These are phyloP conservation scores for Neostethus bicornis DNA, from an alignment of 2,797 vertebrate species.

Conservation along the genomic window DNA sequence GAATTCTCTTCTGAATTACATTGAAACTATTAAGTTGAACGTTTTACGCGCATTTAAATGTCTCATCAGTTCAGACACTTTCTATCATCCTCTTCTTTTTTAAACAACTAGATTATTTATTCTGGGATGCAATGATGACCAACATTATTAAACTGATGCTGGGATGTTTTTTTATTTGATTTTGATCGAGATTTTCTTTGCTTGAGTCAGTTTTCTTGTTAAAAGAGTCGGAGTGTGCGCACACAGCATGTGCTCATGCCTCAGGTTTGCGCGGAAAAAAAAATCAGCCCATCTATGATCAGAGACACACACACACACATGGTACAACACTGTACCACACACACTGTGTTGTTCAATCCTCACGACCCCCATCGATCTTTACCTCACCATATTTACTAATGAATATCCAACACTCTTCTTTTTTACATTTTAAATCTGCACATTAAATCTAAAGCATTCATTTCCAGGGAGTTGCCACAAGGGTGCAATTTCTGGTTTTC, in stretches of 20 bases:
- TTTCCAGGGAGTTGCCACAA: neutral
- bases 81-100: constrained; percentile 16
- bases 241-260: constrained; percentile 59
- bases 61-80: constrained; percentile 33
- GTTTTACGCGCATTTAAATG: neutral
- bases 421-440: constrained; percentile 19
- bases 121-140: neutral
- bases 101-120: neutral
- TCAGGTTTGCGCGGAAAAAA: constrained; percentile 50
- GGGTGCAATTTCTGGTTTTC: constrained; percentile 5
- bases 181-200: constrained; percentile 14
- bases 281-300: constrained; percentile 37
- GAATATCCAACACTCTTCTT: constrained; percentile 12
- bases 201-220: constrained; percentile 48
- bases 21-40: constrained; percentile 33
- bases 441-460: constrained; percentile 27
- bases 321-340: neutral
- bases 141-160: neutral
- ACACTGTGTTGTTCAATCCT: constrained; percentile 20
- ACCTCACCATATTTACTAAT: constrained; percentile 27
- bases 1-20: constrained; percentile 4
- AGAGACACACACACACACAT: constrained; percentile 1
- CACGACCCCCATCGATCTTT: constrained; percentile 17
- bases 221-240: constrained; percentile 71
- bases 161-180: neutral